phyloP scores from a whole-genome alignment of 2,797 vertebrate genomes.

The Fratercula arctica region DNA sequence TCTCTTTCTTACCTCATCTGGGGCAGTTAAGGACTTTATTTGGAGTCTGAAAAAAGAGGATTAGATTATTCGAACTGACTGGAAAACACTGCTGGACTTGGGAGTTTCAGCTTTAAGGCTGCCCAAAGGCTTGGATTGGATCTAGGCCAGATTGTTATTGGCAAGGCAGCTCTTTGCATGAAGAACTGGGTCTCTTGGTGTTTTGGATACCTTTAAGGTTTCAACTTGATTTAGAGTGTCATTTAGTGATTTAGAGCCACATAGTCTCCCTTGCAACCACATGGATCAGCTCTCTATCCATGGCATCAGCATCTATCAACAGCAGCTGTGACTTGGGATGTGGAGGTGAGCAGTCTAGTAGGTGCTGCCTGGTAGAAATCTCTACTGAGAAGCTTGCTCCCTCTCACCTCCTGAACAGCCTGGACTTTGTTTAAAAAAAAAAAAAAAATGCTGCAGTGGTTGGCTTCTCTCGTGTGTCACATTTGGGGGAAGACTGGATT shows the following conservation, averaged over 20 bases:
- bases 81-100: neutral
- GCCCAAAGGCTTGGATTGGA: neutral
- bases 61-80: neutral
- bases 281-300: neutral
- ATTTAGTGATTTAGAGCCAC: too few species aligned
- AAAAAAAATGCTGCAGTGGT: neutral
- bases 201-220: neutral
- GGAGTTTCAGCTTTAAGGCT: neutral
- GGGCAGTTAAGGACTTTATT: neutral
- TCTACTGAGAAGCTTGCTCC: neutral
- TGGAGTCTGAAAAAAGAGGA: neutral
- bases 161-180: neutral
- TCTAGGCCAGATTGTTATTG: neutral
- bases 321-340: neutral
- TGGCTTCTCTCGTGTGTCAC: neutral
- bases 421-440: neutral
- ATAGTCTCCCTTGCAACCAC: neutral
- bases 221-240: neutral
- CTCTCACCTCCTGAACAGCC: neutral
- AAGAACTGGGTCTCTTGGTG: neutral
- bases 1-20: neutral
- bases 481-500: neutral
- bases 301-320: accelerated
- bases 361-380: neutral
- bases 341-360: neutral